Base-by-base conservation (phyloP, 2,797 vertebrate genomes). In the Gadopsis bispinosus region DNA sequence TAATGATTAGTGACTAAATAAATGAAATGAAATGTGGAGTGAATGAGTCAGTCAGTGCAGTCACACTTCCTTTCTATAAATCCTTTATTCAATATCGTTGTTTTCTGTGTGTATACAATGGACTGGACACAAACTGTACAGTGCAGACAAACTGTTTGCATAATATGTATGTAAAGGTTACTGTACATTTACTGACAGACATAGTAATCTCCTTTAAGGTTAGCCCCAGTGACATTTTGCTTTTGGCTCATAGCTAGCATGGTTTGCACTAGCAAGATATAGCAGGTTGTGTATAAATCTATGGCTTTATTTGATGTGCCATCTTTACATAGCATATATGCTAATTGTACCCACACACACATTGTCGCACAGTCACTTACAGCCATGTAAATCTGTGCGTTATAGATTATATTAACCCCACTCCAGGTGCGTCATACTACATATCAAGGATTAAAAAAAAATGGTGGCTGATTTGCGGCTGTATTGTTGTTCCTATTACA, bases 111-210 rank as follows among this genome's bases (percentile, higher is more conserved):
- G 93, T 97, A 95, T 96, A 97, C 96, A 97, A 97, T 95, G 95
- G 82, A 91, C 87, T 85, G 76, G 96, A 98, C 96, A 97, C 92
- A 96, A 97, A 97, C 94, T 96, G 90, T 96, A 98, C 96, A 97
- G 95, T 95, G 96, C 95, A 95, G 96, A 98, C 95, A 96, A 95
- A 96, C 94, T 90, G 96, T 96, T 97, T 96, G 96, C 96, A 97
- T 97, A 97, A 96, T 96, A 96, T 91, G 95, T 94, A 96, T 95
- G 95, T 97, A 95, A 96, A 95, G 93, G 92, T 92, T 95, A 93
- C 93, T 95, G 94, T 94, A 97, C 93, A 96, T 94, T 76, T 79
- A 88, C 86, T 50, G 88, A 91, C 90, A 86, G 88, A 91, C 89
- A 85, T 79, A 83, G 68, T 65, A 69, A 75, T 80, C 75, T 84